Conservation (phyloP, 2,113 vertebrate genomes). For the Cyrtonyx montezumae region DNA sequence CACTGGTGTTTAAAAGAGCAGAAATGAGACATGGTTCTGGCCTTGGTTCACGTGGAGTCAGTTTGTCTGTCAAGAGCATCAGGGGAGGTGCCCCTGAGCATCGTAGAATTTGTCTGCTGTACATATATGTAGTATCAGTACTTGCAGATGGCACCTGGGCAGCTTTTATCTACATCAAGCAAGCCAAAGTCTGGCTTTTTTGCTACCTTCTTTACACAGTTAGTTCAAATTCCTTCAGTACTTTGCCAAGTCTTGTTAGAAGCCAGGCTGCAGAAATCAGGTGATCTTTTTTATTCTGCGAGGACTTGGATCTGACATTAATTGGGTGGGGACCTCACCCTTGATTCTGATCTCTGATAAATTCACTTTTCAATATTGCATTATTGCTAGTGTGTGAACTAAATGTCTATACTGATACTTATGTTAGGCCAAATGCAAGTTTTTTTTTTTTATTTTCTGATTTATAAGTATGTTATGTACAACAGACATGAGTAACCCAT, state of each 20-base stretch:
- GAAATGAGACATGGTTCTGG: not conserved
- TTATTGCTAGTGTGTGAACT: not conserved
- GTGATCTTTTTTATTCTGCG: not conserved
- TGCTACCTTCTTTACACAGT: not conserved
- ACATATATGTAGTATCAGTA: not conserved
- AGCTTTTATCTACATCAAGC: not conserved
- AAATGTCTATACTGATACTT: not conserved
- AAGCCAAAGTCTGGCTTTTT: not conserved
- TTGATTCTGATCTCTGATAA: not conserved
- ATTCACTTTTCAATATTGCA: constrained; percentile 5
- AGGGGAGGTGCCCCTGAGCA: not conserved
- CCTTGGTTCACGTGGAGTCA: not conserved
- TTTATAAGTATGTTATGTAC: constrained; percentile 44
- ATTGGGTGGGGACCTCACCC: not conserved
- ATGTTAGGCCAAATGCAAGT: constrained; percentile 28
- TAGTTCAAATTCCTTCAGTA: not conserved
- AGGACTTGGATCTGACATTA: not conserved
- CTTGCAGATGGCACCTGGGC: not conserved
- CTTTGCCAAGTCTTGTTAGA: not conserved
- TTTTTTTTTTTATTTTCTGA: constrained; percentile 11
- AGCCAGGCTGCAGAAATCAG: not conserved
- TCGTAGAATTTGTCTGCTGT: not conserved
- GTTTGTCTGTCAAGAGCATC: not conserved
- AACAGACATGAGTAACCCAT: constrained; percentile 55
- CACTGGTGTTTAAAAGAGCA: not conserved